These are phyloP conservation scores for Iselma pallidipennis DNA, from an alignment of 2,888 invertebrate genomes.

Conservation along the genomic window DNA sequence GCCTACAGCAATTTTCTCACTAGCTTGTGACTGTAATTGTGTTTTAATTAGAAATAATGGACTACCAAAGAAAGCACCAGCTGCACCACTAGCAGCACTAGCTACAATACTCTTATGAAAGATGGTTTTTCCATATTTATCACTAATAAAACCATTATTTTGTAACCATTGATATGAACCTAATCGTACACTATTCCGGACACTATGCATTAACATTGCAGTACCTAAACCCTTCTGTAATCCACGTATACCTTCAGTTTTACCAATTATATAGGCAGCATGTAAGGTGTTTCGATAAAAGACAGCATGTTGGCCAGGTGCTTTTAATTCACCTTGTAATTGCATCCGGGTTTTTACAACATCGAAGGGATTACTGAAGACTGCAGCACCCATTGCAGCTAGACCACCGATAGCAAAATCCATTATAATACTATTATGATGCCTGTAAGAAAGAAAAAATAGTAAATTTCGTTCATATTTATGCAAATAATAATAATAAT, in stretches of 20 bases:
- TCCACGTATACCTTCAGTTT: constrained; percentile 78
- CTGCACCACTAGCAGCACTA: constrained; percentile 66
- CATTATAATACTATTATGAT: constrained; percentile 43
- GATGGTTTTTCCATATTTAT: constrained; percentile 60
- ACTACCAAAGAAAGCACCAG: constrained; percentile 73
- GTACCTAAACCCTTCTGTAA: constrained; percentile 82
- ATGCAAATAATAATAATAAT: no score
- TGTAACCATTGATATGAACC: constrained; percentile 76
- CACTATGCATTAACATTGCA: constrained; percentile 85
- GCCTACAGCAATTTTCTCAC: constrained; percentile 79
- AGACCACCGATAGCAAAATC: constrained; percentile 60
- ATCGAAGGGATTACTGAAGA: constrained; percentile 87
- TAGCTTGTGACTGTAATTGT: constrained; percentile 78
- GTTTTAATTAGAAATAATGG: constrained; percentile 86
- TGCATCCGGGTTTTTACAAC: constrained; percentile 88
- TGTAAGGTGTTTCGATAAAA: constrained; percentile 78
- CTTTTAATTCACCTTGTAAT: constrained; percentile 64
- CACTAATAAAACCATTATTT: constrained; percentile 66
- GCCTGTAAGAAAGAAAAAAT: no score
- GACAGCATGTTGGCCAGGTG: constrained; percentile 65
- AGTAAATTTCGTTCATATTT: no score
- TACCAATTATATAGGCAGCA: constrained; percentile 77
- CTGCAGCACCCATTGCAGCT: constrained; percentile 65
- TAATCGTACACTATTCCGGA: constrained; percentile 75
- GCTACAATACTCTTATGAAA: constrained; percentile 57